Evolutionary conservation across 2,888 invertebrate species (phyloP), one percentile per base, ranked within the genome.

Genomic region (Neria commutata): DNA sequence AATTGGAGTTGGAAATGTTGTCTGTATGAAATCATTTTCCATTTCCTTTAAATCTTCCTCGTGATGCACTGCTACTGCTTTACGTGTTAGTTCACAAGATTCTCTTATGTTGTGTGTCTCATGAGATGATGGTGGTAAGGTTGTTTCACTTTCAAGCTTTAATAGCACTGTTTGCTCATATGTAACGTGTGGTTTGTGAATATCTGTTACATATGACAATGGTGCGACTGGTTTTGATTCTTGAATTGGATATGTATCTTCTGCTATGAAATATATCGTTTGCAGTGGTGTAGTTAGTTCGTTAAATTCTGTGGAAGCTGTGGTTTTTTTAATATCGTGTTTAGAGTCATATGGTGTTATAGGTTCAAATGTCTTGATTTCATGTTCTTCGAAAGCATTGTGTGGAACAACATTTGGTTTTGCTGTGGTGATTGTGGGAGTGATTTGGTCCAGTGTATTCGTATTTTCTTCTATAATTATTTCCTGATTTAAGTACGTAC

Each of bases 401-500:
- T 60, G 56, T 21, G 58, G 54, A 16, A 29, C 54, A 29, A 64
- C 19, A 19, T 34, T 17, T 11, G 37, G 1, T 16, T 45, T 49
- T 24, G 60, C 60, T 4, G 51, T 52, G 34, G 56, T 50, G 16
- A 11, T 50, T 47, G n/a, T 50, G 16, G 37, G 50, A 19, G 48
- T 49, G 59, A 61, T 46, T 49, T 54, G 24, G 60, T 46, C 47
- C n/a, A 65, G 40, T 46, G 56, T 58, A 11, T 54, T 55, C 54
- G 66, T 65, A 42, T 68, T 66, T 50, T 77, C 74, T 17, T 67
- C 67, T 64, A 67, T 33, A n/a, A 67, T 47, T 54, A 65, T 64
- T 69, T 71, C 67, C 63, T 75, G 67, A 61, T 63, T 67, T 23
- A 76, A 60, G 69, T 74, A 75, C 69, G 73, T 76, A 69, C 70